phyloP scores from a whole-genome alignment of 2,888 invertebrate genomes.

The Palloptera scutellata region DNA sequence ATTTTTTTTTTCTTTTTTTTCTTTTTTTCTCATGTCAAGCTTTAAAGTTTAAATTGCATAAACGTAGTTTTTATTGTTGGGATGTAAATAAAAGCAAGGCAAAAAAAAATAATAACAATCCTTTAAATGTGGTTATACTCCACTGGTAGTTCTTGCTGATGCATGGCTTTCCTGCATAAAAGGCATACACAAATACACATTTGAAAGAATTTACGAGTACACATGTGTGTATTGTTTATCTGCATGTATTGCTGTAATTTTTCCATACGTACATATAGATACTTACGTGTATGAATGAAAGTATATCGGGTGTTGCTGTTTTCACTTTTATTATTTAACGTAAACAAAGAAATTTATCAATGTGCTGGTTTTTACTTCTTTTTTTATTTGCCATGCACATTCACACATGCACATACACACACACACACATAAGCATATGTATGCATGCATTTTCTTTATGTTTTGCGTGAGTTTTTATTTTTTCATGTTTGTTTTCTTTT shows the following conservation, averaged over 20 bases:
- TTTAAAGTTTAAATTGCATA: neutral
- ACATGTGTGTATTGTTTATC: too few species aligned
- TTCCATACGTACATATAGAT: neutral
- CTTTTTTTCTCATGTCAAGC: neutral
- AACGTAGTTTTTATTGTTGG: slow-evolving; percentile 18
- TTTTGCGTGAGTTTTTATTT: too few species aligned
- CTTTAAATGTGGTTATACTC: neutral
- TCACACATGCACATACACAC: too few species aligned
- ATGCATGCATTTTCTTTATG: slow-evolving; percentile 6
- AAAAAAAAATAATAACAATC: neutral
- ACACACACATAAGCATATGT: slow-evolving; percentile 18
- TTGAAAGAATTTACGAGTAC: slow-evolving; percentile 12
- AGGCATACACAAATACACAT: neutral
- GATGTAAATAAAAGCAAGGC: slow-evolving; percentile 15
- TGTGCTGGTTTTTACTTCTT: neutral
- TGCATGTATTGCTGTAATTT: too few species aligned
- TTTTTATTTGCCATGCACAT: too few species aligned
- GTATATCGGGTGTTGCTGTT: neutral
- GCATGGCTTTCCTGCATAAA: neutral
- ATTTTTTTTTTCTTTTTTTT: too few species aligned
- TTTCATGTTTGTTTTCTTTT: neutral
- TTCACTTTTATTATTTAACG: neutral
- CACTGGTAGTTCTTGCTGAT: slow-evolving; percentile 4
- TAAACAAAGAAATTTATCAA: neutral
- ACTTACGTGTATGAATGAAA: neutral